Conservation (phyloP, 2,888 invertebrate genomes). For the Hartigia nigra region DNA sequence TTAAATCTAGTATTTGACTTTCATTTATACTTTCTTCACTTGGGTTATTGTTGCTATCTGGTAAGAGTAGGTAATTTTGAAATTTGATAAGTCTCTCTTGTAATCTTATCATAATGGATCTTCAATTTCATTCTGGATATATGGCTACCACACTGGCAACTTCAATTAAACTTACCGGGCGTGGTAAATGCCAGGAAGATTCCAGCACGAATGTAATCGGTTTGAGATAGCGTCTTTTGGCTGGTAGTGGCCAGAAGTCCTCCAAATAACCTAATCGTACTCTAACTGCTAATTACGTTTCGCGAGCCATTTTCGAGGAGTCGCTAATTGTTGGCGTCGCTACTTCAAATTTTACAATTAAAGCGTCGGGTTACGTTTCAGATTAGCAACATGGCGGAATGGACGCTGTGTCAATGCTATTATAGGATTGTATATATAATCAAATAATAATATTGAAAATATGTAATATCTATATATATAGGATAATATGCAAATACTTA, state of each 20-base stretch:
- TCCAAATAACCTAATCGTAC: neutral
- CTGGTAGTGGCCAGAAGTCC: neutral
- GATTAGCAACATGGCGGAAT: neutral
- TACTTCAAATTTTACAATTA: neutral
- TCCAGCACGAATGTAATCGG: neutral
- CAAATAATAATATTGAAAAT: too few species aligned
- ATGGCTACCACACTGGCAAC: neutral
- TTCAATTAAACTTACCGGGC: neutral
- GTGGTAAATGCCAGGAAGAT: neutral
- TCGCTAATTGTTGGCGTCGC: neutral
- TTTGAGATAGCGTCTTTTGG: neutral
- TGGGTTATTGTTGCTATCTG: neutral
- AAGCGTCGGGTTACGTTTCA: neutral
- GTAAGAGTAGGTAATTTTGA: neutral
- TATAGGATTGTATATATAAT: neutral
- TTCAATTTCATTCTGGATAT: neutral
- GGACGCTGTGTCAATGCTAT: neutral
- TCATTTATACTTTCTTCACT: neutral
- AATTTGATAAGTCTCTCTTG: neutral
- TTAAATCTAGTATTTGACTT: neutral
- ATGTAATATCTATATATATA: neutral
- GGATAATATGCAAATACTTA: neutral
- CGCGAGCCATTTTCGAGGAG: neutral
- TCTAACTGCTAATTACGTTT: conserved; percentile 6
- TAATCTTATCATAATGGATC: neutral